Conservation (phyloP, 2,797 vertebrate genomes). For the Liparis tanakae region DNA sequence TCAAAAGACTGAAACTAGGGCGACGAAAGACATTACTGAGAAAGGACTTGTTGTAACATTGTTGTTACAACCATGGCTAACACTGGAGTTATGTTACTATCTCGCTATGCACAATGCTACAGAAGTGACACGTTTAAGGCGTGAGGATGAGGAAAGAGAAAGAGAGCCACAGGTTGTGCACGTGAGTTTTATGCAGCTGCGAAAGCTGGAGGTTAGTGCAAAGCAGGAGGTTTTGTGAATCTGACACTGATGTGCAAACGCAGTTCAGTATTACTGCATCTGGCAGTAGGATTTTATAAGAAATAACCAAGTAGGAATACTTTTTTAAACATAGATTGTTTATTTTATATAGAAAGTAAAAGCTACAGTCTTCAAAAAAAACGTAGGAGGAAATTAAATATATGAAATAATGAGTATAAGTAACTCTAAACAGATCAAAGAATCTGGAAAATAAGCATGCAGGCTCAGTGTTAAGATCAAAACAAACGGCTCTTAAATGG, state of each 20-base stretch:
- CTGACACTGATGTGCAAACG: conserved; percentile 31
- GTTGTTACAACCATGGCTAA: conserved; percentile 47
- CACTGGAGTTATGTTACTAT: conserved; percentile 22
- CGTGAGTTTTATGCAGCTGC: conserved; percentile 56
- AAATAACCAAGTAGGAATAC: conserved; percentile 74
- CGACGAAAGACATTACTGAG: conserved; percentile 39
- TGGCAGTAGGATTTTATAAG: conserved; percentile 44
- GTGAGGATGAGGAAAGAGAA: conserved; percentile 42
- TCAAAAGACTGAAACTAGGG: conserved; percentile 37
- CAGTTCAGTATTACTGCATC: neutral
- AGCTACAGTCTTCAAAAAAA: conserved; percentile 84
- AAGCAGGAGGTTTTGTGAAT: conserved; percentile 51
- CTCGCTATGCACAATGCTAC: conserved; percentile 29
- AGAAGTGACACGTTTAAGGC: conserved; percentile 45
- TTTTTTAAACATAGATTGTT: conserved; percentile 86
- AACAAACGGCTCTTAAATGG: conserved; percentile 79
- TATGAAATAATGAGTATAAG: conserved; percentile 85
- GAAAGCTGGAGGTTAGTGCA: conserved; percentile 67
- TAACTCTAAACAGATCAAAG: conserved; percentile 82
- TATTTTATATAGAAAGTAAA: conserved; percentile 88
- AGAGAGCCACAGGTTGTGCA: conserved; percentile 35
- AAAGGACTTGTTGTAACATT: conserved; percentile 45
- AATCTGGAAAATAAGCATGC: conserved; percentile 87
- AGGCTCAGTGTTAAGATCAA: conserved; percentile 85
- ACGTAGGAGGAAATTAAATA: conserved; percentile 85